A percentile compares a stretch with the other conserved stretches of the same genome.
Conservation (phyloP, 53 echinoderm and acorn worm genomes). For the Paracentrotus lividus region DNA sequence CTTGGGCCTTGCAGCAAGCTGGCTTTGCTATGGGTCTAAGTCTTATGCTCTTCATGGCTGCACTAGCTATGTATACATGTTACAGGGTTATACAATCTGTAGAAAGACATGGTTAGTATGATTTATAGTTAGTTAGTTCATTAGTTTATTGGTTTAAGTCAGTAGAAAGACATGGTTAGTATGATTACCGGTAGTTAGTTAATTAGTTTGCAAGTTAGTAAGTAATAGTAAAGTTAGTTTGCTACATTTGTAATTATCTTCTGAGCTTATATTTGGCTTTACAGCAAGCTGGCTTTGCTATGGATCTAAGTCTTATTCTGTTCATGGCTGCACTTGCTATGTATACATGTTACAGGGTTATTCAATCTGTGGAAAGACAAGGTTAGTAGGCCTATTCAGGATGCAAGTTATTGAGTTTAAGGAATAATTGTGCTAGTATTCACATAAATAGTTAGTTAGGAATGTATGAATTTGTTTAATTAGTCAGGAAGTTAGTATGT, state of each 20-base stretch:
- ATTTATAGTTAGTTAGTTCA: neutral
- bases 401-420: too few relatives aligned
- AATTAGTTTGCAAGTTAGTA: too few relatives aligned
- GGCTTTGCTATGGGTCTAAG: conserved; percentile 91
- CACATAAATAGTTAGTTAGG: too few relatives aligned
- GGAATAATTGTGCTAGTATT: too few relatives aligned
- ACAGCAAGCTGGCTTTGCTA: conserved; percentile 91
- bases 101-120: conserved; percentile 73
- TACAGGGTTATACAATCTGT: conserved; percentile 92
- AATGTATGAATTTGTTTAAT: too few relatives aligned
- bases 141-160: too few relatives aligned
- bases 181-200: too few relatives aligned
- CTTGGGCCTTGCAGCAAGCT: conserved; percentile 97
- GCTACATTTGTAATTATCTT: too few relatives aligned
- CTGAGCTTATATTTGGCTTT: conserved; percentile 99
- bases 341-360: conserved; percentile 95
- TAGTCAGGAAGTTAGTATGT: too few relatives aligned
- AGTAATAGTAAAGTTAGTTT: too few relatives aligned
- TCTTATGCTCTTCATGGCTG: conserved; percentile 90
- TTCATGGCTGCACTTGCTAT: conserved; percentile 92
- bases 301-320: conserved; percentile 86
- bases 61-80: conserved; percentile 93
- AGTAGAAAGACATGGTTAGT: too few relatives aligned
- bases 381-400: too few relatives aligned
- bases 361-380: conserved; percentile 82